Conservation (phyloP, 2,888 invertebrate genomes). For the Incurvaria masculella region DNA sequence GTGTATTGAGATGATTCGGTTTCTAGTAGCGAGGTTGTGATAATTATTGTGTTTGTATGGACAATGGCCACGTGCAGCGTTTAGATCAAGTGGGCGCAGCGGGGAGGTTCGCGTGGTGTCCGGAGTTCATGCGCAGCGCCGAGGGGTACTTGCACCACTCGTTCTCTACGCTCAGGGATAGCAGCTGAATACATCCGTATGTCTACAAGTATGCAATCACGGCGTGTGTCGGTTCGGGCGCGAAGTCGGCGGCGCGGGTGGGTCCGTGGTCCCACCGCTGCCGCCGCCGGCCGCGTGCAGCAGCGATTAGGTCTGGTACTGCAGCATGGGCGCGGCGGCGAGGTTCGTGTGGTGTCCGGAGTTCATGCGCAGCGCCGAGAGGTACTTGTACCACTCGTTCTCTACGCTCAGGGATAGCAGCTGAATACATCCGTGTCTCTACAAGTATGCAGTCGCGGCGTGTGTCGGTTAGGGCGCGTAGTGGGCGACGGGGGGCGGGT, state of each 20-base stretch:
- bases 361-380: slow-evolving; percentile 97
- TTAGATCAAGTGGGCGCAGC: slow-evolving; percentile 97
- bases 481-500: slow-evolving; percentile 47
- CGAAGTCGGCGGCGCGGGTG: slow-evolving; percentile 45
- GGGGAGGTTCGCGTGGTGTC: slow-evolving; percentile 91
- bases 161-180: slow-evolving; percentile 79
- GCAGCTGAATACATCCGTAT: no score
- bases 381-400: slow-evolving; percentile 98
- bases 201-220: not conserved
- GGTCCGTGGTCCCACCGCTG: slow-evolving; percentile 36
- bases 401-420: slow-evolving; percentile 70
- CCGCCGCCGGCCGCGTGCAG: slow-evolving; percentile 46
- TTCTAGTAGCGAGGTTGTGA: no score
- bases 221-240: slow-evolving; percentile 23
- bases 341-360: slow-evolving; percentile 93
- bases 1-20: no score
- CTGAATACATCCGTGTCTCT: not conserved
- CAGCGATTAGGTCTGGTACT: slow-evolving; percentile 93
- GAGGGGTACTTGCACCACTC: slow-evolving; percentile 99
- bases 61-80: slow-evolving; percentile 60
- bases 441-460: not conserved
- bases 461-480: slow-evolving; percentile 29
- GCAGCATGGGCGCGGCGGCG: slow-evolving; percentile 93
- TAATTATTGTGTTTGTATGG: no score
- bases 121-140: slow-evolving; percentile 94